These are phyloP conservation scores for Anolis carolinensis DNA, from an alignment of 2,113 vertebrate species.

Conservation along the genomic window DNA sequence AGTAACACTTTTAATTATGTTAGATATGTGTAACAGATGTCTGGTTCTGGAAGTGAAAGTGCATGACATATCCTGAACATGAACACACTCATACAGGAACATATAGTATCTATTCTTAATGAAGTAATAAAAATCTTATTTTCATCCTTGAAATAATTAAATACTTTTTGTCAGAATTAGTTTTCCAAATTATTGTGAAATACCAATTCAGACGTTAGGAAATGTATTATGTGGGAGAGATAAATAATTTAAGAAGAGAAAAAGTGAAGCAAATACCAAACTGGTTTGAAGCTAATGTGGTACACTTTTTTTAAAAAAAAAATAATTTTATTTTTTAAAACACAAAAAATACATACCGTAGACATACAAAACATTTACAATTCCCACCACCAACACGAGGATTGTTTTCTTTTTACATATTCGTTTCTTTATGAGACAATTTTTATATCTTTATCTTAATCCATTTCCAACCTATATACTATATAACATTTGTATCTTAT, in stretches of 20 bases:
- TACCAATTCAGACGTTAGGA: neutral
- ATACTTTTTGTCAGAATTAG: neutral
- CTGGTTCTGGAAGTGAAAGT: neutral
- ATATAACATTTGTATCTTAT: no score
- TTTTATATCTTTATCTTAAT: no score
- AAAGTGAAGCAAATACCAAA: neutral
- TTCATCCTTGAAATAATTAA: neutral
- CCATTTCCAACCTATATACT: no score
- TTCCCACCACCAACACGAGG: no score
- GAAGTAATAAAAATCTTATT: neutral
- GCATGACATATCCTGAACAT: neutral
- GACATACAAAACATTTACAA: no score
- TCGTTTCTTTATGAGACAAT: no score
- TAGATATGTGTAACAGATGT: neutral
- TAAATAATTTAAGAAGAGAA: neutral
- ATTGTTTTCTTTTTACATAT: no score
- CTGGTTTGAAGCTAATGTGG: no score
- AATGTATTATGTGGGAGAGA: neutral
- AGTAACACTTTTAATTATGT: conserved; percentile 2
- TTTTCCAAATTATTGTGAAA: neutral
- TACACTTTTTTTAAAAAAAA: no score
- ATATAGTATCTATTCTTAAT: neutral
- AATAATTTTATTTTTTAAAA: no score
- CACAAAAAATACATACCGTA: no score
- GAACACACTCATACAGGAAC: neutral